Evolutionary conservation across 2,797 vertebrate genomes (phyloP).

Genomic region (Poeciliopsis paucimaculata): DNA sequence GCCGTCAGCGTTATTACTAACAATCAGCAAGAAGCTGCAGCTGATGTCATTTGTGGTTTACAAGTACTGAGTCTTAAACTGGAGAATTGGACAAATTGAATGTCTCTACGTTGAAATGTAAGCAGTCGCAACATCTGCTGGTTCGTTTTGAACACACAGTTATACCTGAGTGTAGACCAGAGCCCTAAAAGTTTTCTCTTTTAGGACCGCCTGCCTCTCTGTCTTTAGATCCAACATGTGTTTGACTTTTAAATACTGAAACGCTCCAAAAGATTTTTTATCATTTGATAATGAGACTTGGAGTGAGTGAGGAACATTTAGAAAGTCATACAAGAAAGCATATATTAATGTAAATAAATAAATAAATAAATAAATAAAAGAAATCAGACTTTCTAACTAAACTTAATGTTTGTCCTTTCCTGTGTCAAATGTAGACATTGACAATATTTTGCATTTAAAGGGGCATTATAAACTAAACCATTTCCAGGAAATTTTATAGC

Average conservation of each 20-base stretch:
- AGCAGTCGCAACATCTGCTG: not conserved
- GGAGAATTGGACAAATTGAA: not conserved
- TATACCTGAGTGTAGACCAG: too few relatives aligned
- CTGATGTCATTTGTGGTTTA: not conserved
- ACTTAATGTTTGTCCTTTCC: not conserved
- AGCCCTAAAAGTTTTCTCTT: not conserved
- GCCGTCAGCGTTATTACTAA: not conserved
- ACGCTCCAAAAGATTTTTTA: not conserved
- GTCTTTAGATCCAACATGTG: not conserved
- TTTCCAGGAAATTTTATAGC: too few relatives aligned
- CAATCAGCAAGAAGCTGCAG: not conserved
- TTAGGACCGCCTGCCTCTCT: not conserved
- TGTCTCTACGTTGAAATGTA: not conserved
- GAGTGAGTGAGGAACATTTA: not conserved
- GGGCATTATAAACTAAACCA: too few relatives aligned
- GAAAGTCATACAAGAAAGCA: not conserved
- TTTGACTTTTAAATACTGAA: not conserved
- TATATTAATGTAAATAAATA: not conserved
- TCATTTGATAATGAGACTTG: not conserved
- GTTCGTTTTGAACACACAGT: not conserved
- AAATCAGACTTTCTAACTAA: not conserved
- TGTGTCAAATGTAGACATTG: not conserved
- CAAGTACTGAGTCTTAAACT: not conserved
- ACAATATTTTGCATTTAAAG: not conserved
- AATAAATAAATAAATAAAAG: not conserved